Evolutionary conservation across 1,140 invertebrate genomes (phyloP).

Genomic region (Drosophila tristis): DNA sequence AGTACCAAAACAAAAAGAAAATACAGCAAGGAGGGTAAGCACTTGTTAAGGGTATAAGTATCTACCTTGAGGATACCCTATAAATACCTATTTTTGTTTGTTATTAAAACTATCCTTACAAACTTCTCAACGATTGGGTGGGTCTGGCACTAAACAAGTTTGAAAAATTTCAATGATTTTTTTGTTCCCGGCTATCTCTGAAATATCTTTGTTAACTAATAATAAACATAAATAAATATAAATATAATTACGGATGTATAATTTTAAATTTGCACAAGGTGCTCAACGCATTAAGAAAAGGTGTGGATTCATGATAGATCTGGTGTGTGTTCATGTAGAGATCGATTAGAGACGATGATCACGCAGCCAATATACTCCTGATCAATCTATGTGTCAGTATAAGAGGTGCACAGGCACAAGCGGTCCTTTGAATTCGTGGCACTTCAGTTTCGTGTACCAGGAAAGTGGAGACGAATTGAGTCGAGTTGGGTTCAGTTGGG

Average conservation of each 20-base stretch:
- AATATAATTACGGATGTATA: too few species aligned
- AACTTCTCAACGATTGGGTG: too few species aligned
- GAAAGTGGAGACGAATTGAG: slow-evolving; percentile 40
- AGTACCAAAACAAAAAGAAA: slow-evolving; percentile 57
- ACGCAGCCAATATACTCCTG: neutral
- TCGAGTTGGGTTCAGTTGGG: slow-evolving; percentile 20
- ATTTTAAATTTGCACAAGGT: neutral
- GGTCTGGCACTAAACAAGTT: too few species aligned
- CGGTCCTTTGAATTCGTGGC: slow-evolving; percentile 16
- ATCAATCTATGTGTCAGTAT: neutral
- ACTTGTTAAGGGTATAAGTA: neutral
- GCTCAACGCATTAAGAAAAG: neutral
- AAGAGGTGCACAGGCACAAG: slow-evolving; percentile 13
- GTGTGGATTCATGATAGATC: too few species aligned
- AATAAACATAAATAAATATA: neutral
- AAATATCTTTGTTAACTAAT: too few species aligned
- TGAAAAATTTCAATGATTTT: too few species aligned
- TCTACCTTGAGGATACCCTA: neutral
- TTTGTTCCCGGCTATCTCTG: too few species aligned
- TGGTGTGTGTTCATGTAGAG: too few species aligned
- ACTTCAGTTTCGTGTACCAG: slow-evolving; percentile 59
- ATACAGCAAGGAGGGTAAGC: slow-evolving; percentile 33
- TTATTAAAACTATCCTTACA: neutral
- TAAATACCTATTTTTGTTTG: neutral
- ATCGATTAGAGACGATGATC: too few species aligned